A percentile compares a stretch with the other conserved stretches of the same genome.
Conservation (phyloP, 2,113 vertebrate species). For the pig (Sus scrofa) region T2T-Sscrofa CM000825.6:117804001-117804500, state of each 20-base stretch:
- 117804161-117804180: neutral
- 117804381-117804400: neutral
- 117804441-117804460: neutral
- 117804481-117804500: neutral
- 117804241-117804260: neutral
- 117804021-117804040: neutral
- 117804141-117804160: conserved; percentile 20
- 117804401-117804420: neutral
- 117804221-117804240: neutral
- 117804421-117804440: neutral
- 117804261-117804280: neutral
- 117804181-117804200: neutral
- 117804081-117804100: neutral
- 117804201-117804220: neutral
- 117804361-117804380: neutral
- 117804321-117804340: neutral
- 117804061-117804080: neutral
- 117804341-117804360: neutral
- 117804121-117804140: neutral
- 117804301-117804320: neutral
- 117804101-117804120: neutral
- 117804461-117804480: neutral
- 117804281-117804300: neutral
- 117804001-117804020: neutral
- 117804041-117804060: neutral